Conservation (phyloP, 2,113 vertebrate genomes). For the Tetrax tetrax region DNA sequence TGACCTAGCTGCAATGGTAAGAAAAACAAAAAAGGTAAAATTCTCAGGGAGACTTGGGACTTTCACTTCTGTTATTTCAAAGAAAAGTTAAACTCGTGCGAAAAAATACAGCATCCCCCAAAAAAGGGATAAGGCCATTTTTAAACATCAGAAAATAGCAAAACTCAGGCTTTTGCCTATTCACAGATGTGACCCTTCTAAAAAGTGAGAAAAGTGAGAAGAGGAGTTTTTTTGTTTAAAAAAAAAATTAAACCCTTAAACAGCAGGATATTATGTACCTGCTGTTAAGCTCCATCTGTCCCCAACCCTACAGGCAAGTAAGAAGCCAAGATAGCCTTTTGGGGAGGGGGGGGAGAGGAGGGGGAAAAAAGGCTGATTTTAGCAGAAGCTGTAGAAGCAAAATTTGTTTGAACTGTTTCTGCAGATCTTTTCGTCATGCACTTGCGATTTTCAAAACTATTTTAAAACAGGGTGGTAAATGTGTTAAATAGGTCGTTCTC, state of each 20-base stretch:
- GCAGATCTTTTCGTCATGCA: not conserved
- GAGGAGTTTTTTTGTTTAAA: not conserved
- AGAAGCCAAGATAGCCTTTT: not conserved
- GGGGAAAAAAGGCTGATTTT: not conserved
- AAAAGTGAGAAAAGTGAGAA: not conserved
- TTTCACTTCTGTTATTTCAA: not conserved
- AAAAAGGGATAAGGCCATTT: not conserved
- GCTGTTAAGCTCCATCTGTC: slow-evolving; percentile 47
- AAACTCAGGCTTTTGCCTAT: not conserved
- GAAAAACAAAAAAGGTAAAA: not conserved
- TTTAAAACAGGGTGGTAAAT: not conserved
- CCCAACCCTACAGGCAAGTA: not conserved
- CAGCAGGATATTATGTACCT: slow-evolving; percentile 29
- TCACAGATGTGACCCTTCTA: not conserved
- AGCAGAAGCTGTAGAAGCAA: not conserved
- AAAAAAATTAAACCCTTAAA: not conserved
- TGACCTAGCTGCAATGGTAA: not conserved
- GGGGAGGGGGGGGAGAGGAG: no score
- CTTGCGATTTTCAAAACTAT: not conserved
- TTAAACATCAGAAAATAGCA: slow-evolving; percentile 7
- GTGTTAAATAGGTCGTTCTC: slow-evolving; percentile 40
- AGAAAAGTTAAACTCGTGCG: not conserved
- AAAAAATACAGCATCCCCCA: not conserved
- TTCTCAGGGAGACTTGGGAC: not conserved
- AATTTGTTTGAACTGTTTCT: not conserved